phyloP scores from a whole-genome alignment of 1,140 invertebrate species.

The Cherax destructor region DNA sequence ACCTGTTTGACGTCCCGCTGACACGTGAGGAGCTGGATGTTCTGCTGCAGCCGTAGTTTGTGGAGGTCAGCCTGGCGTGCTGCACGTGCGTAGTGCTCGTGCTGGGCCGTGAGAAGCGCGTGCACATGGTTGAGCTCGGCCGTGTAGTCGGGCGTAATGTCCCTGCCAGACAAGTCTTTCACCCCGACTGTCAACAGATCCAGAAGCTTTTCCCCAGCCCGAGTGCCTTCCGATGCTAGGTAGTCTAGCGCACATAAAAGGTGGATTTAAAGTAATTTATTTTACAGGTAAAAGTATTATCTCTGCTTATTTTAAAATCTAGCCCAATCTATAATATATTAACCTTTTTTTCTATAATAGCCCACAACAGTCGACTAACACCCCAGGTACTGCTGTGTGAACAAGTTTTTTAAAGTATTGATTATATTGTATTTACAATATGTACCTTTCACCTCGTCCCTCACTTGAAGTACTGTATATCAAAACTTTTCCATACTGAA shows the following conservation, averaged over 20 bases:
- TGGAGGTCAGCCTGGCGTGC: conserved; percentile 78
- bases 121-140: conserved; percentile 71
- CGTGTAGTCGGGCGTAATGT: conserved; percentile 84
- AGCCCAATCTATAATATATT: no score
- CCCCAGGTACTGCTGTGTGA: no score
- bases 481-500: no score
- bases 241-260: conserved; percentile 75
- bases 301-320: no score
- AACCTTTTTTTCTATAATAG: no score
- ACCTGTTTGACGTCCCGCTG: conserved; percentile 85
- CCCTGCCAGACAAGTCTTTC: conserved; percentile 85
- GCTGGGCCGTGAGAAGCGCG: conserved; percentile 56
- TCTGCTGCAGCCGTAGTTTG: conserved; percentile 84
- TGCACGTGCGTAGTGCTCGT: conserved; percentile 62
- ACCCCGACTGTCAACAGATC: conserved; percentile 87
- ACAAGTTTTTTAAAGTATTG: no score
- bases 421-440: no score
- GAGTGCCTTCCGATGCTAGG: conserved; percentile 82
- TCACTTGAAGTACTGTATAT: no score
- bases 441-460: no score
- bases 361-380: no score
- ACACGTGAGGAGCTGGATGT: conserved; percentile 84
- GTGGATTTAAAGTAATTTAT: background rate
- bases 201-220: conserved; percentile 86
- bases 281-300: no score